Percentiles rank a stretch among this genome's conserved stretches.
Evolutionary conservation across 2,797 vertebrate genomes (phyloP).

Genomic region (Chloroceryle inda): DNA sequence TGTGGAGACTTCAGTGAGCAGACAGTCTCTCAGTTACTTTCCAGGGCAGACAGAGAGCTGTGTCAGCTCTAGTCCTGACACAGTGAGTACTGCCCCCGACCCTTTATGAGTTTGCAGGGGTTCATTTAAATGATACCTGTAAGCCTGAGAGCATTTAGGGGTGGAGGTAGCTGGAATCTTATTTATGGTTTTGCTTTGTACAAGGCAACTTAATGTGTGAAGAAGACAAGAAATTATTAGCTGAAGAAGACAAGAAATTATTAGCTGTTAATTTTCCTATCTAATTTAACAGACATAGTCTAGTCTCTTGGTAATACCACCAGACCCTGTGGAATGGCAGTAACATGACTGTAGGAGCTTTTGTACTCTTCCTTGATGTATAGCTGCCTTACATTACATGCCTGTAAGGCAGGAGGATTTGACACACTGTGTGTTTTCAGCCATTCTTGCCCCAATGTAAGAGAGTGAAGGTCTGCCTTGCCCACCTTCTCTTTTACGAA

Average conservation of each 20-base stretch:
- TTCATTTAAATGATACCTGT: neutral
- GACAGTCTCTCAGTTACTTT: conserved; percentile 76
- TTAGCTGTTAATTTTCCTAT: neutral
- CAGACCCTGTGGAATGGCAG: neutral
- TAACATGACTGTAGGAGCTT: neutral
- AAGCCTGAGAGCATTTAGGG: neutral
- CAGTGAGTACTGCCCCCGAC: conserved; percentile 72
- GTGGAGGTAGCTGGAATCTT: neutral
- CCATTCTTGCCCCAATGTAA: neutral
- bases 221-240: neutral
- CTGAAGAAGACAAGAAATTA: neutral
- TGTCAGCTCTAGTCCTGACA: conserved; percentile 78
- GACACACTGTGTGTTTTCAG: neutral
- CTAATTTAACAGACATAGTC: neutral
- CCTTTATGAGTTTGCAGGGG: neutral
- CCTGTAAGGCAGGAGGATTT: neutral
- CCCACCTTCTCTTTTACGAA: neutral
- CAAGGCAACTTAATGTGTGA: neutral
- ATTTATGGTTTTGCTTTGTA: neutral
- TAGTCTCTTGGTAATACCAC: neutral
- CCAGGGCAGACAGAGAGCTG: conserved; percentile 73
- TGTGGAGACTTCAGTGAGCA: conserved; percentile 54
- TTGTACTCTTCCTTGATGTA: neutral
- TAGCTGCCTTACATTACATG: neutral
- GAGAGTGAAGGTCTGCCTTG: neutral